Percentiles rank a stretch among this genome's conserved stretches.
Conservation (phyloP, 2,797 vertebrate genomes). For the Micropoecilia bifurca region DNA sequence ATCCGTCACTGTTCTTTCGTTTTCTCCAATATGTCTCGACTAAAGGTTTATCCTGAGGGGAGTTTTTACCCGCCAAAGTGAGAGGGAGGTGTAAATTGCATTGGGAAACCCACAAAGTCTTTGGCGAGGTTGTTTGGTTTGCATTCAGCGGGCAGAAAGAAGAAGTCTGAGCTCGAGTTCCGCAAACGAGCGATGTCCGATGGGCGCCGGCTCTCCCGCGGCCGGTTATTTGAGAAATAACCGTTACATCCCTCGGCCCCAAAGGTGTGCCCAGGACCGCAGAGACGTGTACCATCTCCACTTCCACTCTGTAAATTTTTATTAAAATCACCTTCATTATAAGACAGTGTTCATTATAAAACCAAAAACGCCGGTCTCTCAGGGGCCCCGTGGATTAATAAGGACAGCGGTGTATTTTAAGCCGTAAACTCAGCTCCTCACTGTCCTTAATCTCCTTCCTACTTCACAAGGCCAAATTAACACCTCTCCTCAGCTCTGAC, state of each 20-base stretch:
- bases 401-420: constrained; percentile 90
- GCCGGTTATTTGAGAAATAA: constrained; percentile 74
- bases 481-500: constrained; percentile 88
- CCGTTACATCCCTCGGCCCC: constrained; percentile 70
- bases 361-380: constrained; percentile 83
- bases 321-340: constrained; percentile 89
- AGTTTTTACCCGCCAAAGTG: constrained; percentile 62
- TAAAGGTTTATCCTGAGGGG: constrained; percentile 62
- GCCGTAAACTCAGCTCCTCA: constrained; percentile 87
- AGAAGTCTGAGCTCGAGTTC: constrained; percentile 49
- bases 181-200: constrained; percentile 44
- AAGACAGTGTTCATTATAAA: constrained; percentile 87
- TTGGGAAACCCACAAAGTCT: constrained; percentile 49
- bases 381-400: constrained; percentile 86
- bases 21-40: constrained; percentile 23
- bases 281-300: constrained; percentile 69
- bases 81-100: constrained; percentile 76
- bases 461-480: constrained; percentile 89
- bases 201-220: constrained; percentile 54
- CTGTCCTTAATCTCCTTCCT: constrained; percentile 90
- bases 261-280: constrained; percentile 74
- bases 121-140: constrained; percentile 27
- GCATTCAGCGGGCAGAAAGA: constrained; percentile 31
- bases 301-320: constrained; percentile 78
- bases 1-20: constrained; percentile 52